Evolutionary conservation across 2,797 vertebrate genomes (phyloP).

Genomic region (Fundulus diaphanus): DNA sequence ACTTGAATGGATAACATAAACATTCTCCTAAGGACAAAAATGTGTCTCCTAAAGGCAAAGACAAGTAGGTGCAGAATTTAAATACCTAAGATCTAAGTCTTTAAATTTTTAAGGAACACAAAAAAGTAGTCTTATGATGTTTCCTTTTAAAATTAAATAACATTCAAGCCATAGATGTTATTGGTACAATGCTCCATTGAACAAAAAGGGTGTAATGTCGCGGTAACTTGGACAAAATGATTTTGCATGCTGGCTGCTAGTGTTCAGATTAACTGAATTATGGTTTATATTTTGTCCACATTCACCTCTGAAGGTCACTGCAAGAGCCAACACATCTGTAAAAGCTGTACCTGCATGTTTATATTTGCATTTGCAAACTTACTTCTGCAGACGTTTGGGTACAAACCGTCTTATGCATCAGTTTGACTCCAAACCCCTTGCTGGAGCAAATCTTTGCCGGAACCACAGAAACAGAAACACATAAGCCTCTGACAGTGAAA

Average conservation of each 20-base stretch:
- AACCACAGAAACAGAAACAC: slow-evolving; percentile 14
- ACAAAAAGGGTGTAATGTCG: too few relatives aligned
- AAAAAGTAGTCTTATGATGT: too few relatives aligned
- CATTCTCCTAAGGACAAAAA: not conserved
- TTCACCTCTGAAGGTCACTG: not conserved
- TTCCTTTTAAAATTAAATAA: too few relatives aligned
- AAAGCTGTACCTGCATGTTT: not conserved
- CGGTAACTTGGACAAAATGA: too few relatives aligned
- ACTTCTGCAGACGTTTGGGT: slow-evolving; percentile 8
- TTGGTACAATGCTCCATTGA: too few relatives aligned
- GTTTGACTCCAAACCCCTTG: slow-evolving; percentile 1
- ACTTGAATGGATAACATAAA: not conserved
- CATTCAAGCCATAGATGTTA: too few relatives aligned
- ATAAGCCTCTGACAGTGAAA: slow-evolving; percentile 5
- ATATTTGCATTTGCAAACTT: not conserved
- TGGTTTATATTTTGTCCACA: not conserved
- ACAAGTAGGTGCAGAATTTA: too few relatives aligned
- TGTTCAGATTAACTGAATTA: not conserved
- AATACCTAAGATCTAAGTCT: too few relatives aligned
- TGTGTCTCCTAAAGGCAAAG: too few relatives aligned
- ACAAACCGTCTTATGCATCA: not conserved
- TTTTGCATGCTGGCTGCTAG: too few relatives aligned
- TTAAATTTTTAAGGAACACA: too few relatives aligned
- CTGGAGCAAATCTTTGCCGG: slow-evolving; percentile 30
- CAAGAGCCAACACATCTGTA: not conserved